Evolutionary conservation across 2,113 vertebrate species (phyloP).

Genomic region (Pan troglodytes): DNA sequence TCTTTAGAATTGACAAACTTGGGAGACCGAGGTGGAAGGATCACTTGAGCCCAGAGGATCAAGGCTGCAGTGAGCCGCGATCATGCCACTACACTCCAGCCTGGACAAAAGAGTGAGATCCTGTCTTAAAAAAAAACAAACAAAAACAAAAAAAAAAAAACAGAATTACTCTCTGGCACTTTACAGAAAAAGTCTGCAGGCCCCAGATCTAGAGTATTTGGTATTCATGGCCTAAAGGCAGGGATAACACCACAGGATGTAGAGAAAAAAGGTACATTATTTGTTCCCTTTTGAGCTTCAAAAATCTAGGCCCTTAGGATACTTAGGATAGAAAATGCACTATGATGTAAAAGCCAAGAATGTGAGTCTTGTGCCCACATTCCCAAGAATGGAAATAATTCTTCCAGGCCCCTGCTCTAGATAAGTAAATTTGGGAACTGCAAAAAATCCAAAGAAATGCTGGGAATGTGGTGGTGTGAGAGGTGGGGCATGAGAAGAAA

Average conservation of each 20-base stretch:
- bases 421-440: background rate
- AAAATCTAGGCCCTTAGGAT: background rate
- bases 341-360: background rate
- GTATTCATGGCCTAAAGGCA: background rate
- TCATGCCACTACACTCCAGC: background rate
- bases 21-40: background rate
- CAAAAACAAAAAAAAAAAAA: background rate
- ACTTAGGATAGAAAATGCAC: slow-evolving; percentile 13
- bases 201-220: background rate
- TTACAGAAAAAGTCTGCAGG: background rate
- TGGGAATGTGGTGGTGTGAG: background rate
- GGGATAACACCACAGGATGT: background rate
- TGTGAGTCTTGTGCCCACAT: slow-evolving; percentile 11
- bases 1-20: background rate
- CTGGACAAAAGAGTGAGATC: background rate
- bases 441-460: background rate
- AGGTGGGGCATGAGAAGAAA: background rate
- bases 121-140: background rate
- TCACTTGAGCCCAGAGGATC: background rate
- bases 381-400: background rate
- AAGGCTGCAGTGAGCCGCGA: background rate
- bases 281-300: background rate
- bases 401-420: background rate
- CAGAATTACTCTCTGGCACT: background rate
- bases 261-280: slow-evolving; percentile 13